Evolutionary conservation across 1,140 invertebrate genomes (phyloP), one percentile per base, ranked within the genome.

Genomic region (Carposina sasakii): DNA sequence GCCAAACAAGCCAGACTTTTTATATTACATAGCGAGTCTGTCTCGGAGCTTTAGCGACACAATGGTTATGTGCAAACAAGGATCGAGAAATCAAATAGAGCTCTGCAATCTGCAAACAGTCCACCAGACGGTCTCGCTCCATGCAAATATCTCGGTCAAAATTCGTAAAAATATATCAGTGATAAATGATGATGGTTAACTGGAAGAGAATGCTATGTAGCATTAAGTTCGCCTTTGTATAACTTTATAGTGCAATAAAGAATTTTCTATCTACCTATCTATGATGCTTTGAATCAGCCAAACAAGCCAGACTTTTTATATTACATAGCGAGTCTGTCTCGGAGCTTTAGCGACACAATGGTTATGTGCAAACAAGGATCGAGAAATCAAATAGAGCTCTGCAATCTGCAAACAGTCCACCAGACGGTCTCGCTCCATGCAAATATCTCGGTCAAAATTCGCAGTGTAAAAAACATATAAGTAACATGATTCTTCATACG

Each of bases 51-150:
- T 26, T 28, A 52, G 40, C 58, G 60, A 58, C 45, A 74, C 67
- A 76, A 76, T 70, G 49, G 60, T 56, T 42, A 12, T 57, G 39
- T 48, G 61, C 70, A 79, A 71, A 76, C 64, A 74, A 39, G 54
- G 61, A 49, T 48, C 46, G 37, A 28, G 47, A 66, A 64, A 61
- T 51, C 69, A 68, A 74, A 72, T 65, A 72, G 54, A 48, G 50
- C 46, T 66, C 37, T 30, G 51, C 64, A 72, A 72, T 73, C 57
- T 75, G n/a, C 36, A 50, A 54, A 55, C 50, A 50, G 48, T 46
- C 31, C 41, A 40, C 53, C 48, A 41, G 37, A 39, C 31, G n/a
- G 33, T 34, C 33, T 34, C 45, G 47, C 48, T 55, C 47, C 44
- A 60, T 59, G 59, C 56, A 60, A 68, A 68, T 63, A 46, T 48